Conservation (phyloP, 2,797 vertebrate species). For the Eleutherodactylus coqui region DNA sequence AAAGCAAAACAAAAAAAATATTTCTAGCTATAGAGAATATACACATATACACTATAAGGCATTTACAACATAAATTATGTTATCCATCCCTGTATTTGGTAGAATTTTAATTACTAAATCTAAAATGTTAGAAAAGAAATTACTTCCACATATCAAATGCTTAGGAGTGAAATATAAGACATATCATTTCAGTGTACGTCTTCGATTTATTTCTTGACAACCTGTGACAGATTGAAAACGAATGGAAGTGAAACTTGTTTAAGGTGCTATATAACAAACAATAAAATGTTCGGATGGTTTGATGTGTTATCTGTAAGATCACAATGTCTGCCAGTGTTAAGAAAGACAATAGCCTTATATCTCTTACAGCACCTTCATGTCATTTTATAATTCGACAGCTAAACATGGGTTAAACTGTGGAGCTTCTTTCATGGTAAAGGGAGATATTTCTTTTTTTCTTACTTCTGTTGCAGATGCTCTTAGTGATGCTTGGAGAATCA, state of each 20-base stretch:
- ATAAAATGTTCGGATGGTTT: not conserved
- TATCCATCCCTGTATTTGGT: not conserved
- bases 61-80: too few relatives aligned
- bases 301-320: not conserved
- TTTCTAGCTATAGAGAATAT: too few relatives aligned
- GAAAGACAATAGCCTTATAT: slow-evolving; percentile 18
- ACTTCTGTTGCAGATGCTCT: not conserved
- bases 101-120: not conserved
- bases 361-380: not conserved
- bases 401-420: not conserved
- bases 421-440: not conserved
- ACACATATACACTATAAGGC: too few relatives aligned
- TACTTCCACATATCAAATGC: not conserved
- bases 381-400: not conserved
- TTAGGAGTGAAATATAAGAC: not conserved
- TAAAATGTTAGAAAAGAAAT: not conserved
- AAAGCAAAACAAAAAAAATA: too few relatives aligned
- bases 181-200: not conserved
- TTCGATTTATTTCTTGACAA: not conserved
- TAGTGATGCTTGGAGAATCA: slow-evolving; percentile 6
- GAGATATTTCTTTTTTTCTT: slow-evolving; percentile 22
- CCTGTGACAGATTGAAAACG: not conserved
- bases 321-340: not conserved
- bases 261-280: not conserved
- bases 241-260: not conserved